phyloP scores from a whole-genome alignment of 2,113 vertebrate species.

The Dicerorhinus sumatrensis region DNA sequence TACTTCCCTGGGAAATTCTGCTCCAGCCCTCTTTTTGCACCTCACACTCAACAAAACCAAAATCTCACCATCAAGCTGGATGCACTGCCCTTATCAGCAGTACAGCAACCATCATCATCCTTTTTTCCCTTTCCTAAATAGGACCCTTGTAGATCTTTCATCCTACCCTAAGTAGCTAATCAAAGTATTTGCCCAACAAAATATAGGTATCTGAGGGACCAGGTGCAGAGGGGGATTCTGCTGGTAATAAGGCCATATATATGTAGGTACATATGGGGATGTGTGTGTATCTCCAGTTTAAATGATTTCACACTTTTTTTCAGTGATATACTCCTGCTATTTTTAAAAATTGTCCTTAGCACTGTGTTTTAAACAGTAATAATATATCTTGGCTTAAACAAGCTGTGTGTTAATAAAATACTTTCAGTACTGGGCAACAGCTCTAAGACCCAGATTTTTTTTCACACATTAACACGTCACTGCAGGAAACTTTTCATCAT shows the following conservation, averaged over 20 bases:
- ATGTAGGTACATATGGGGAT: not conserved
- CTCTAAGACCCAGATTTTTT: not conserved
- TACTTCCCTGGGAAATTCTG: not conserved
- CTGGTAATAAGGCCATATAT: not conserved
- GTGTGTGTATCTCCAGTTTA: not conserved
- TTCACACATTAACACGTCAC: not conserved
- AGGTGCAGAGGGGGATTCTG: not conserved
- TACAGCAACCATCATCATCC: not conserved
- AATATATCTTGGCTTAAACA: not conserved
- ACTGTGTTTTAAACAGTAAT: not conserved
- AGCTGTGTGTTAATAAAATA: not conserved
- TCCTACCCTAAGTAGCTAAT: not conserved
- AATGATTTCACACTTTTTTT: not conserved
- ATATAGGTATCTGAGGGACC: not conserved
- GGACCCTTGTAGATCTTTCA: not conserved
- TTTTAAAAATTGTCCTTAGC: not conserved
- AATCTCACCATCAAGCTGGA: not conserved
- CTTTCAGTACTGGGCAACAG: too few species aligned
- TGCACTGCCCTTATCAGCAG: not conserved
- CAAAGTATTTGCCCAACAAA: not conserved
- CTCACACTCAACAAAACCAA: not conserved
- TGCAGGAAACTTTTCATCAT: too few species aligned
- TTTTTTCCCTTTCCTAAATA: not conserved
- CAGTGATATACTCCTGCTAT: not conserved
- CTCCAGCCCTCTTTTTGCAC: not conserved